Conservation (phyloP, 2,888 invertebrate species). For the Alitta virens region DNA sequence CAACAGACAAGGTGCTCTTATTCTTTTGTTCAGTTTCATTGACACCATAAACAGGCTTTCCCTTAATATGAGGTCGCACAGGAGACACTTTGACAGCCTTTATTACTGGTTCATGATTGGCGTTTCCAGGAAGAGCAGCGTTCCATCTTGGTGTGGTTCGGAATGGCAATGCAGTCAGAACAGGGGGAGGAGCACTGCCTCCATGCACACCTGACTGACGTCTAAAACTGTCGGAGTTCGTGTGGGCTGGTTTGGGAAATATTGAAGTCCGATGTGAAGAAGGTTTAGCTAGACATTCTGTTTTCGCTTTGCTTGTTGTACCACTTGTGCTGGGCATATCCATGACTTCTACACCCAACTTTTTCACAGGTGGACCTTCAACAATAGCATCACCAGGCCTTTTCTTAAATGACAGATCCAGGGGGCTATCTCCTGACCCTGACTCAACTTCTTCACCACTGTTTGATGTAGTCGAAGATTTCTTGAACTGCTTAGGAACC, state of each 20-base stretch:
- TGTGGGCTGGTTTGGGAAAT: background rate
- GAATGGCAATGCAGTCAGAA: background rate
- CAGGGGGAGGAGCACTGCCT: background rate
- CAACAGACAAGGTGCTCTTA: no score
- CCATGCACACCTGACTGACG: background rate
- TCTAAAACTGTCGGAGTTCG: conserved; percentile 2
- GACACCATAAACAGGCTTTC: conserved; percentile 1
- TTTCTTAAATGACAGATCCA: conserved; percentile 12
- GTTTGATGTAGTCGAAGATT: background rate
- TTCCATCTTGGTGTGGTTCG: background rate
- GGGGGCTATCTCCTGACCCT: background rate
- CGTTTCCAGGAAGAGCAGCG: background rate
- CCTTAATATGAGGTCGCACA: conserved; percentile 14
- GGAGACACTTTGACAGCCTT: conserved; percentile 14
- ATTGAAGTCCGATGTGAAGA: background rate
- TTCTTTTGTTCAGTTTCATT: no score
- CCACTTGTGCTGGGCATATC: background rate
- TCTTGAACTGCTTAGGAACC: background rate
- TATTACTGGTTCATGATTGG: background rate
- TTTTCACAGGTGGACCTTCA: background rate
- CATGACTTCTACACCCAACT: conserved; percentile 1
- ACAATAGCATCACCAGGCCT: background rate
- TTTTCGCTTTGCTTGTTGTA: no score
- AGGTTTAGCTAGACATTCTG: background rate
- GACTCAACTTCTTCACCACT: background rate